Evolutionary conservation across 2,113 vertebrate species (phyloP), one percentile per base, ranked within the genome.

Genomic region (Ramphastos sulfuratus): DNA sequence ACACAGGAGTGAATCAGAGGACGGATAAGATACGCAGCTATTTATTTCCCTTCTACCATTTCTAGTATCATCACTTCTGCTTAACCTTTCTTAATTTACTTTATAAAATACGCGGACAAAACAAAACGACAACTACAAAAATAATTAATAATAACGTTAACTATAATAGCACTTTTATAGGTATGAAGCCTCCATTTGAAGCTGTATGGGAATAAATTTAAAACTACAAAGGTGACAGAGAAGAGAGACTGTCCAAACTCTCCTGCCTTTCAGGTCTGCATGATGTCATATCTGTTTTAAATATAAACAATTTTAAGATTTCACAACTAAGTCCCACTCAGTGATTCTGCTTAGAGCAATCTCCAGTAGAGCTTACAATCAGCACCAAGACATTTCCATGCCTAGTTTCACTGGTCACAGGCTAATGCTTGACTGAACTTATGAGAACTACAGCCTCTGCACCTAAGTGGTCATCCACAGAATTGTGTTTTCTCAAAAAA

Each of bases 1-100:
- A 77, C 2, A 63, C 6, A 44, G 58, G 60, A 92, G 80, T 69
- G 35, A 79, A 58, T 64, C 82, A 61, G 70, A 72, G 60, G 54
- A 90, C 56, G 56, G 66, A 52, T 44, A 37, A 37, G 48, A 72
- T 55, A 52, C 10, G 75, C 18, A 73, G 63, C 24, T 82, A 72
- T 56, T 82, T 82, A 70, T 56, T 82, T 89, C 19, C 55, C 54
- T 89, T 69, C 55, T 72, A 61, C 19, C 65, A 89, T 85, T 56
- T 77, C 78, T 92, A 72, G 30, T 77, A 73, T 63, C 90, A 83
- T 48, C 42, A 58, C 28, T 50, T 67, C 71, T 73, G 46, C 42
- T 92, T 82, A 64, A 76, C 14, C 30, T 64, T 78, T 92, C 39
- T 84, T 94, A 77, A 80, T 17, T 82, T 42, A 91, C 42, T 91